These are phyloP conservation scores for Tursiops truncatus DNA, from an alignment of 2,113 vertebrate species.

Conservation along the genomic window DNA sequence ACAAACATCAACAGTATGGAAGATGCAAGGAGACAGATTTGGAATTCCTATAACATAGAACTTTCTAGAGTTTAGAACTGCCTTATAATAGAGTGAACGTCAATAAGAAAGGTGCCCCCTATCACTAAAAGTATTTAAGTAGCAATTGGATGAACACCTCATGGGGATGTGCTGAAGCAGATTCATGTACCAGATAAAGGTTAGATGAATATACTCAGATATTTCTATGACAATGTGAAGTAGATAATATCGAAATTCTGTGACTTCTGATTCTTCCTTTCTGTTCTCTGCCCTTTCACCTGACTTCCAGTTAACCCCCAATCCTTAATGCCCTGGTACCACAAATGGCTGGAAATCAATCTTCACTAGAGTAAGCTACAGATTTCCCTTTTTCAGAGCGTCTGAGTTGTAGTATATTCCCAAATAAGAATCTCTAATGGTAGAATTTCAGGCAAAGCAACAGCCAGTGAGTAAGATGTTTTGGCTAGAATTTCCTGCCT, in stretches of 20 bases:
- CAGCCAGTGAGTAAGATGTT: neutral
- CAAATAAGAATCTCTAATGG: neutral
- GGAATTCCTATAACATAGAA: neutral
- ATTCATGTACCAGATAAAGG: neutral
- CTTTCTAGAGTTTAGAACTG: neutral
- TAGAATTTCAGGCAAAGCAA: neutral
- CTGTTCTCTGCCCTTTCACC: neutral
- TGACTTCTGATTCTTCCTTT: neutral
- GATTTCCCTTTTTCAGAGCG: neutral
- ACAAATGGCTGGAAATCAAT: conserved; percentile 17
- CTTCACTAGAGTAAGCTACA: neutral
- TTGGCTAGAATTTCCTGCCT: conserved; percentile 27
- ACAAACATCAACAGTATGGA: neutral
- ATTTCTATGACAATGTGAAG: neutral
- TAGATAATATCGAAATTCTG: neutral
- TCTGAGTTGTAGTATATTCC: neutral
- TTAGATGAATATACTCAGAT: neutral
- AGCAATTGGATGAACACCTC: neutral
- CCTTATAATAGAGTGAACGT: neutral
- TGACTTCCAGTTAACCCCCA: neutral
- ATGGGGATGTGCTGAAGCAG: neutral
- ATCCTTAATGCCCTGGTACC: neutral
- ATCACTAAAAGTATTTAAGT: neutral
- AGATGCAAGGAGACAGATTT: neutral
- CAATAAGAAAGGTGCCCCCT: neutral